Conservation (phyloP, 1,140 invertebrate species). For the Hetaerina americana region DNA sequence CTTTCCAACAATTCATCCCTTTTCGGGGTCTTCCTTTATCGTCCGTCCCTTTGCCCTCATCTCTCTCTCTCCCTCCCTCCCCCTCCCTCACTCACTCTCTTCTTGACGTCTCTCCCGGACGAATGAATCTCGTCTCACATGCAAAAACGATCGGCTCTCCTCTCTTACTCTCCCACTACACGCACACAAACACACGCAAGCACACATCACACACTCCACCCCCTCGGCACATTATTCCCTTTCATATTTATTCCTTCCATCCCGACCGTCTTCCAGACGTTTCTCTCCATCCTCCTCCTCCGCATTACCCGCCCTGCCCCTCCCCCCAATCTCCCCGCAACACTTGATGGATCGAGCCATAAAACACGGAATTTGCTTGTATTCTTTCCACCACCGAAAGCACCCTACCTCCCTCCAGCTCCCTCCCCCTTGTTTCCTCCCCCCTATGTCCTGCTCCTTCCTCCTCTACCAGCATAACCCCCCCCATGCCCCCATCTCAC, state of each 20-base stretch:
- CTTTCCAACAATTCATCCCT: too few species aligned
- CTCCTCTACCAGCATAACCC: too few species aligned
- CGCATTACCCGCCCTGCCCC: too few species aligned
- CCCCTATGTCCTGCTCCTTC: background rate
- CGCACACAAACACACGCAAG: too few species aligned
- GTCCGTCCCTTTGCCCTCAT: too few species aligned
- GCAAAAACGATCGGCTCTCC: background rate
- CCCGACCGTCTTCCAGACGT: background rate
- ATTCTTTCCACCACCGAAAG: background rate
- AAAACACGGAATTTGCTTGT: background rate
- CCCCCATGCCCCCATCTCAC: background rate
- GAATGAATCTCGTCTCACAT: background rate
- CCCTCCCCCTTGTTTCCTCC: background rate
- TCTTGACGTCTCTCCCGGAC: background rate
- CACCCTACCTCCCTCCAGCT: background rate
- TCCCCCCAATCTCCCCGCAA: background rate
- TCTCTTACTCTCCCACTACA: too few species aligned
- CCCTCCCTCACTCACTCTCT: background rate
- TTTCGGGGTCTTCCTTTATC: too few species aligned
- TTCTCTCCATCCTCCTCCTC: too few species aligned
- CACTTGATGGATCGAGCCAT: background rate
- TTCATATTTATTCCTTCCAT: background rate
- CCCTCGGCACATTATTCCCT: background rate
- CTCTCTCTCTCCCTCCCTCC: too few species aligned
- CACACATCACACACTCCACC: too few species aligned